Evolutionary conservation across 1,140 invertebrate species (phyloP), one percentile per base, ranked within the genome.

Genomic region (Nasonia vitripennis): DNA sequence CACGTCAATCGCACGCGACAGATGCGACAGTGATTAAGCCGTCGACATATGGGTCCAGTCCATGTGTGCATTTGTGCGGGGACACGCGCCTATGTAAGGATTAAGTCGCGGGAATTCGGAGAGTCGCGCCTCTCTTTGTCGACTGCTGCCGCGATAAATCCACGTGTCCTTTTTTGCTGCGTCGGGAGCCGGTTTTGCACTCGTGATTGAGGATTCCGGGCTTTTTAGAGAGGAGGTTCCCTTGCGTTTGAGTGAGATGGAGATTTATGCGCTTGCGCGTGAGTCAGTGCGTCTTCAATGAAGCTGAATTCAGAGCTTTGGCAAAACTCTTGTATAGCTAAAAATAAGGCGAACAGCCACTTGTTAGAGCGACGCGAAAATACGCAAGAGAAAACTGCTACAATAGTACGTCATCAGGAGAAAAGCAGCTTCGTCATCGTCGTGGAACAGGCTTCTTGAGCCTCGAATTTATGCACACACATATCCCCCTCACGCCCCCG

Each of bases 21-120:
- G 78, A 84, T 80, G 78, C 78, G 45, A 41, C 27, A 17, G 48
- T 74, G 83, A 84, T 84, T 84, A 68, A 84, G 78, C 34, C 68
- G 68, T 80, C 48, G 77, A 80, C 78, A 62, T 74, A 37, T 74
- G 77, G 23, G 37, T 37, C 9, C n/a, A 7, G 67, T 27, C 20
- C 62, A 41, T 45, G 67, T 70, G 67, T 45, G 67, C 41, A n/a
- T 81, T 11, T 45, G 23, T 17, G 48, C 48, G 11, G 17, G 48
- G 45, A 23, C 20, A 55, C 34, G 78, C n/a, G n/a, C 27, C 20
- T 75, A 75, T 23, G 74, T 62, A 37, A 0, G 45, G 31, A 82
- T 75, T 37, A 41, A 75, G 45, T 55, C 62, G n/a, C 27, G 67
- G 37, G 37, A 67, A 83, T 78, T 68, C 37, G 20, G 51, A 17